Base-by-base conservation (phyloP, 2,888 invertebrate species). In the Ophion ventricosus region DNA sequence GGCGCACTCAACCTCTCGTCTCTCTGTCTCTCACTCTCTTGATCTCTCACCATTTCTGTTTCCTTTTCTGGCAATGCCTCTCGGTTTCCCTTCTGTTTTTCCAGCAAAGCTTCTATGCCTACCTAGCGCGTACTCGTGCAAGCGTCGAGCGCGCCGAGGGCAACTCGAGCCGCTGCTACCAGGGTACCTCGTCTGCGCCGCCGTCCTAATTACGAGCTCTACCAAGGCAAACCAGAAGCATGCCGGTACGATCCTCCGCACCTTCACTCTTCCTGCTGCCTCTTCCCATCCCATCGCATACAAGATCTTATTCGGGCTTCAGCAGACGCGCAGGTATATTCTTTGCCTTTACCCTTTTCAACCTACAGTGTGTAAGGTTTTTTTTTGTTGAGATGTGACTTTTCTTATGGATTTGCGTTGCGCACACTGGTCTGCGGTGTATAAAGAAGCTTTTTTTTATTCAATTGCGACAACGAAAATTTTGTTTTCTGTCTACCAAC, bases 141-240 rank as follows among this genome's bases (percentile, higher is more conserved):
- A 85, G 82, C 82, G 82, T 85, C 63, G 20, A 72, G 72, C 73
- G 43, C 61, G 72, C 64, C 69, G 67, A 72, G 61, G 76, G 49
- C 61, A 84, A 80, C 83, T 66, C 70, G 70, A 70, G 59, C 74
- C 49, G 25, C 78, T 64, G 61, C 78, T 76, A 70, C 77, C 76
- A 29, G 23, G 43, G 59, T 57, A 74, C 74, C 59, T 67, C 82
- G 56, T 74, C 70, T 69, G 49, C 3, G 49, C 8, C 54, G 61
- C 75, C 76, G 73, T 79, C 80, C 85, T 85, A 85, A 85, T 85
- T 85, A 85, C 85, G 82, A 82, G 80, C 83, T 80, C 59, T 72
- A 54, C 79, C 57, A 49, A 69, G 81, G 57, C 73, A 59, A 40
- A 59, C 64, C 54, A 75, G 66, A 66, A 79, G 56, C 75, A 72